Evolutionary conservation across 2,888 invertebrate genomes (phyloP).

Genomic region (Drepanosiphum platanoidis): DNA sequence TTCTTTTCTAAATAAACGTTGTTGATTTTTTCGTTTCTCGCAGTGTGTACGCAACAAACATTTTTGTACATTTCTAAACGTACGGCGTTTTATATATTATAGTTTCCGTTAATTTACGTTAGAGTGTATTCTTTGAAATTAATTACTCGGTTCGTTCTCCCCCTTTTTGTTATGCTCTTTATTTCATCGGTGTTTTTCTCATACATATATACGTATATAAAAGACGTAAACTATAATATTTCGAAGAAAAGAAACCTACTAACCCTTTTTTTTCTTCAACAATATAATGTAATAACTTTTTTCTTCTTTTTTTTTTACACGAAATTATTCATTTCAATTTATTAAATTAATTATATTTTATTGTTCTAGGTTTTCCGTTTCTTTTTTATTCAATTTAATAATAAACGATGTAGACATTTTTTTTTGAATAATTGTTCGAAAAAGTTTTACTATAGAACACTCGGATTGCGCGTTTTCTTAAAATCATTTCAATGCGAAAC

Average conservation of each 20-base stretch:
- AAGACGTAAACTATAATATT: slow-evolving; percentile 16
- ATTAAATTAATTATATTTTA: slow-evolving; percentile 9
- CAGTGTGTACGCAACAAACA: background rate
- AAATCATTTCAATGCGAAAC: too few species aligned
- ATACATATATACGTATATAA: too few species aligned
- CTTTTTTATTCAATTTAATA: background rate
- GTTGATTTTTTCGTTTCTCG: background rate
- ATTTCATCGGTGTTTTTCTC: slow-evolving; percentile 32
- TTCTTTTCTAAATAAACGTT: background rate
- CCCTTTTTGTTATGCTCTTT: background rate
- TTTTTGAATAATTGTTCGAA: background rate
- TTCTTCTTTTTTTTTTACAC: slow-evolving; percentile 29
- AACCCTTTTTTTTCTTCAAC: background rate
- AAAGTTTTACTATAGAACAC: background rate
- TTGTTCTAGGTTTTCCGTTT: background rate
- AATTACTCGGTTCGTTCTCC: background rate
- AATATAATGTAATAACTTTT: slow-evolving; percentile 16
- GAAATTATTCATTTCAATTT: background rate
- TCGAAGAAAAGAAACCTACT: slow-evolving; percentile 18
- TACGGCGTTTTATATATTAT: background rate
- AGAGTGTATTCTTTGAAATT: slow-evolving; percentile 27
- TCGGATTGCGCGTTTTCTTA: background rate
- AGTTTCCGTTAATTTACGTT: slow-evolving; percentile 9
- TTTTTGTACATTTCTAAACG: background rate
- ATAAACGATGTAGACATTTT: background rate